Evolutionary conservation across 1,140 invertebrate genomes (phyloP), one percentile per base, ranked within the genome.

Genomic region (Prorops nasuta): DNA sequence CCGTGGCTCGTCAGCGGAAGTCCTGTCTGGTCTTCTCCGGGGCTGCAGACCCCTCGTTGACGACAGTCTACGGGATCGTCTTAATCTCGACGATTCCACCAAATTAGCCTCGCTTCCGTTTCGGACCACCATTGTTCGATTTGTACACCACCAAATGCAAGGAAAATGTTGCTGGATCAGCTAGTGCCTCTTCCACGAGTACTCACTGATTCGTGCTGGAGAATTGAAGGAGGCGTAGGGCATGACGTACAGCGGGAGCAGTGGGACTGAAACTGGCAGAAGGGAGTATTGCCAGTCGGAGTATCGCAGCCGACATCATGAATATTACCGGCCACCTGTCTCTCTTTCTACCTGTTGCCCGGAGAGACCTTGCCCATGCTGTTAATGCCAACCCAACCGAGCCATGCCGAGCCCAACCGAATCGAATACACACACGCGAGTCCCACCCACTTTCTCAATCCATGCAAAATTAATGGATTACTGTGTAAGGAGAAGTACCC

Each of bases 21-120:
- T 6, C 44, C 45, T 42, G 49, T 55, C 34, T 28, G 17, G 35
- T 35, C 43, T 1, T 19, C 4, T 24, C 45, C 41, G 51, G 15
- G 72, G 66, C 52, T 71, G 72, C 54, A 82, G 74, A 24, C 81
- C 81, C 55, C 82, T 69, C 3, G 81, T 84, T 15, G 81, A 82
- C 2, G 81, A 80, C 35, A 84, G 69, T 44, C 81, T 72, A 14
- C 81, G 65, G 0, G 75, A 77, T 42, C 68, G 62, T 6, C 65
- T 62, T 19, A 76, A 54, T 47, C 70, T 77, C 22, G 54, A 58
- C 15, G 54, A 49, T 40, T 31, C 55, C 52, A 28, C 60, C 32
- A 28, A 60, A 44, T 54, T 38, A 22, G 49, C 19, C 34, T 54
- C 63, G 14, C n/a, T 19, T 19, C 22, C 16, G 16, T n/a, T 20